Percentiles rank a stretch among this genome's conserved stretches.
phyloP scores from a whole-genome alignment of 92 coral and sea anemone genomes.

The Phenganax subtilis region DNA sequence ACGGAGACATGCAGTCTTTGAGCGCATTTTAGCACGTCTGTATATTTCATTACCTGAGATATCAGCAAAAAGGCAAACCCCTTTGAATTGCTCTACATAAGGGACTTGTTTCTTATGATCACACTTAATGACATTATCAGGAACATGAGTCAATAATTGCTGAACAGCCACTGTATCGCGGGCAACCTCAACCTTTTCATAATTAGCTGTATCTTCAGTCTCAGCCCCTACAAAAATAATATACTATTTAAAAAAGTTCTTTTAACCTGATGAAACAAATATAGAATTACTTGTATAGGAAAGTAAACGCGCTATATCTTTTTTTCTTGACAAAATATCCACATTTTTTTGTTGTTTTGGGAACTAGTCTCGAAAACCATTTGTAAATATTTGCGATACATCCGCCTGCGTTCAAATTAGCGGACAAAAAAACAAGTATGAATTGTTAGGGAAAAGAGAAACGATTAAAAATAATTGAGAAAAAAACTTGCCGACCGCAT shows the following conservation, averaged over 20 bases:
- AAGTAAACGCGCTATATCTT: no score
- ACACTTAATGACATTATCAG: conserved; percentile 85
- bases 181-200: conserved; percentile 32
- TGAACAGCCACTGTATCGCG: conserved; percentile 68
- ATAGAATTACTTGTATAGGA: no score
- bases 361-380: no score
- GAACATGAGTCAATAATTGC: conserved; percentile 93
- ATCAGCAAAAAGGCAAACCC: conserved; percentile 94
- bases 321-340: no score
- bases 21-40: neutral
- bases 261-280: neutral
- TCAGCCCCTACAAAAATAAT: neutral
- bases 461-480: no score
- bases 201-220: neutral
- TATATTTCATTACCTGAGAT: conserved; percentile 64
- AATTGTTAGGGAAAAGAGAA: no score
- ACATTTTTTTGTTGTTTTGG: no score
- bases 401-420: no score
- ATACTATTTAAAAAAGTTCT: neutral
- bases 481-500: no score
- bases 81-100: conserved; percentile 64
- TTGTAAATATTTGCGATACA: no score
- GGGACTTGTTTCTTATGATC: conserved; percentile 90
- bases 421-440: no score
- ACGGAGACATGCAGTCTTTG: neutral